Evolutionary conservation across 2,113 vertebrate species (phyloP).

Genomic region (Melanostigma gelatinosum): DNA sequence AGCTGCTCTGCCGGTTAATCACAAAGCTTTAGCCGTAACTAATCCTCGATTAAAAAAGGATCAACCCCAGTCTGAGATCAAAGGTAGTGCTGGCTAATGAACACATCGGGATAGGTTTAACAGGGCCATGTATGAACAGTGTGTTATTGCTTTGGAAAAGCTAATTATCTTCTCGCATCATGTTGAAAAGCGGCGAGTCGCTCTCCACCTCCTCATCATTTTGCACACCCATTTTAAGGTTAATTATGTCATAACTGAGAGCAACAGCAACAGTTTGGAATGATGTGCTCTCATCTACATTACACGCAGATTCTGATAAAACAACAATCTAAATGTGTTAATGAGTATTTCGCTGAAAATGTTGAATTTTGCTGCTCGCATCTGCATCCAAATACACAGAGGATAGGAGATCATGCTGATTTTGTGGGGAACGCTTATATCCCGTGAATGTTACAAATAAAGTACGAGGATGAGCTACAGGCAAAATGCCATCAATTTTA

Average conservation of each 20-base stretch:
- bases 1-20: conserved; percentile 49
- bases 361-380: not conserved
- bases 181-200: conserved; percentile 3
- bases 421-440: not conserved
- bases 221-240: conserved; percentile 3
- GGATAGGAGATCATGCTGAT: not conserved
- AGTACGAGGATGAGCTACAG: not conserved
- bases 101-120: conserved; percentile 44
- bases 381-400: not conserved
- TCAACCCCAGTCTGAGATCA: conserved; percentile 57
- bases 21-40: conserved; percentile 59
- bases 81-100: conserved; percentile 62
- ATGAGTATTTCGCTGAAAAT: not conserved
- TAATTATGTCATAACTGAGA: not conserved
- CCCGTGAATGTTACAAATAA: not conserved
- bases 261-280: not conserved
- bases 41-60: conserved; percentile 70
- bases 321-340: not conserved
- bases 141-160: conserved; percentile 36
- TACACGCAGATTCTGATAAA: not conserved
- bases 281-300: not conserved
- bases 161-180: conserved; percentile 38
- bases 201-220: not conserved
- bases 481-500: not conserved
- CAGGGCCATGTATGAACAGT: conserved; percentile 42